Percentiles rank a stretch among this genome's conserved stretches.
These are phyloP conservation scores for Cuniculus paca DNA, from an alignment of 2,797 vertebrate species.

Conservation along the genomic window DNA sequence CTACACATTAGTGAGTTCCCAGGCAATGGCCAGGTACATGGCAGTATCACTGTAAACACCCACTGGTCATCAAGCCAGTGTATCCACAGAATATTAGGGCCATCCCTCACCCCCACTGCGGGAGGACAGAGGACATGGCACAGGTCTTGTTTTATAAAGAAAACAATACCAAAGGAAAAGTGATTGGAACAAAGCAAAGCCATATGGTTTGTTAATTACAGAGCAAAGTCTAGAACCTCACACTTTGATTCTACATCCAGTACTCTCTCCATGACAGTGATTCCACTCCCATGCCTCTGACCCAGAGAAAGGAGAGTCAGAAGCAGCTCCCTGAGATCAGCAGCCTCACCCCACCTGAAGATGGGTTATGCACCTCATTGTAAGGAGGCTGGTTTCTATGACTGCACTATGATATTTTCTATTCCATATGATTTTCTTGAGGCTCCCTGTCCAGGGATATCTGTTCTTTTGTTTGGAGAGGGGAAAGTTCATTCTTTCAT, in stretches of 20 bases:
- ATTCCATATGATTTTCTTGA: background rate
- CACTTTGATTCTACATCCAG: background rate
- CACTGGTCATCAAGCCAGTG: background rate
- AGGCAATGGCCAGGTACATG: background rate
- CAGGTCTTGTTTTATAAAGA: background rate
- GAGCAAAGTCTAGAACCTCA: background rate
- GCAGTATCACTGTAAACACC: background rate
- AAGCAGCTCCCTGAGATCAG: background rate
- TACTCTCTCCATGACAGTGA: background rate
- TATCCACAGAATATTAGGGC: background rate
- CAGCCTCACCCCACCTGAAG: no score
- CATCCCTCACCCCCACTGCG: background rate
- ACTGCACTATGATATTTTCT: background rate
- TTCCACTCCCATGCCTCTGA: no score
- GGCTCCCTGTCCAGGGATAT: background rate
- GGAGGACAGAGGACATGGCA: background rate
- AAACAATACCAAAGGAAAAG: background rate
- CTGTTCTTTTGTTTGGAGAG: background rate
- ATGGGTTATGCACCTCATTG: rapidly evolving
- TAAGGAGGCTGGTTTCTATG: background rate
- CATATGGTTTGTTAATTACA: background rate
- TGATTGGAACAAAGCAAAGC: background rate
- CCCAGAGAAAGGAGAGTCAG: background rate
- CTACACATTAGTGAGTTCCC: background rate
- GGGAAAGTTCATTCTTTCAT: background rate